Evolutionary conservation across 2,797 vertebrate genomes (phyloP).

Genomic region (Molossus alvarezi): DNA sequence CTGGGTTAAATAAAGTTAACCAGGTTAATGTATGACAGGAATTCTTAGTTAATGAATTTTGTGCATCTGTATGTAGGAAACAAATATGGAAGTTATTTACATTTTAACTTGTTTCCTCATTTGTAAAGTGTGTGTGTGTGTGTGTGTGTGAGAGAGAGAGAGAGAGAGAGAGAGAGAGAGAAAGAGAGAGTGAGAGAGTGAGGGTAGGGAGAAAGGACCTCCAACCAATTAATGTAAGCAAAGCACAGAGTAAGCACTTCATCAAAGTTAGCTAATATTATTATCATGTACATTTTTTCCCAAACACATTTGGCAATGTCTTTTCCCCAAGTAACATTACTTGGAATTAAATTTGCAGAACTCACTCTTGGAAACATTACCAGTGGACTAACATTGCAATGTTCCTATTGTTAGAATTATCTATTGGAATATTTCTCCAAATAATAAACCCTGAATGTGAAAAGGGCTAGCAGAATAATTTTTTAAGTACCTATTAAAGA

Average conservation of each 20-base stretch:
- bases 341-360: slow-evolving; percentile 54
- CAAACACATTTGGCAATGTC: neutral
- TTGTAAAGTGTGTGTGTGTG: slow-evolving; percentile 11
- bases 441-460: slow-evolving; percentile 29
- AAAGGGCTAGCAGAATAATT: slow-evolving; percentile 37
- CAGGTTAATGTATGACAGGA: neutral
- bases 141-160: neutral
- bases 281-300: neutral
- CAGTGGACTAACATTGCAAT: neutral
- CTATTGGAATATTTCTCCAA: slow-evolving; percentile 5
- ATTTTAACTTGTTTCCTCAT: slow-evolving; percentile 25
- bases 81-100: neutral
- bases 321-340: neutral
- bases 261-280: slow-evolving; percentile 54
- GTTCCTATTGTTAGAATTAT: slow-evolving; percentile 30
- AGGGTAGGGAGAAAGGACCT: neutral
- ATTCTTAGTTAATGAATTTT: slow-evolving; percentile 33
- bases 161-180: neutral
- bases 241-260: neutral
- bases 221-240: slow-evolving; percentile 2
- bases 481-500: neutral
- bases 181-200: no score
- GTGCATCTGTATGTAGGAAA: neutral
- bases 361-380: neutral
- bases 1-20: neutral